Base-by-base conservation (phyloP, 2,888 invertebrate species). In the Theodoxus fluviatilis region DNA sequence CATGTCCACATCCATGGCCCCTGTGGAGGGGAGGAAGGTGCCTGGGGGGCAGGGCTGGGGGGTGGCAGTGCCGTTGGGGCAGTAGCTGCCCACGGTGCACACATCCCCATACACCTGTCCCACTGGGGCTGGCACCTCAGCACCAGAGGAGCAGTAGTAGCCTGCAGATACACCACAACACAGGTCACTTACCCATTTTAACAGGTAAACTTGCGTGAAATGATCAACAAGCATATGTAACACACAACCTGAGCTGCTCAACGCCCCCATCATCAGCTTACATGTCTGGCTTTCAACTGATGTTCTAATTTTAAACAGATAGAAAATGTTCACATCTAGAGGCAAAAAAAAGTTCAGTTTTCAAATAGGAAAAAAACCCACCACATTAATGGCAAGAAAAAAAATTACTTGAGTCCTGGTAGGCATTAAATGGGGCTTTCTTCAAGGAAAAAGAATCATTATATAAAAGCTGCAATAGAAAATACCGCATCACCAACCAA, bases 1-100 rank as follows among this genome's bases (percentile, higher is more conserved):
- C 67, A 85, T 83, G 25, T 76, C 69, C 15, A 79, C 71, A 64
- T 78, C 78, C 7, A 79, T 76, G 22, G 77, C 77, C 6, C 80
- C 79, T 1, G 79, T 75, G 22, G 72, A 73, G 55, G 80, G 78
- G 43, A 78, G 75, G 78, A 75, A 85, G 1, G 85, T 84, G 25
- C 85, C 85, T 1, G 84, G 78, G 15, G 84, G 83, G 75, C 85
- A 85, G 6, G 80, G 75, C 7, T 72, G 57, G 0, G 85, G 80
- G 31, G 74, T 71, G 47, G 76, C 77, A 6, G 84, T 83, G 37
- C 82, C 84, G 68, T 82, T 82, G 12, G 82, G 81, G 75, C 86
- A 86, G 73, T 81, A 85, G 73, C 79, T 73, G 0, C 85, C 85
- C n/a, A 80, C 78, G 0, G 78, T 72, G 68, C 86, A 86, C 2